These are phyloP conservation scores for Linepithema humile DNA, from an alignment of 1,140 invertebrate species.

Conservation along the genomic window DNA sequence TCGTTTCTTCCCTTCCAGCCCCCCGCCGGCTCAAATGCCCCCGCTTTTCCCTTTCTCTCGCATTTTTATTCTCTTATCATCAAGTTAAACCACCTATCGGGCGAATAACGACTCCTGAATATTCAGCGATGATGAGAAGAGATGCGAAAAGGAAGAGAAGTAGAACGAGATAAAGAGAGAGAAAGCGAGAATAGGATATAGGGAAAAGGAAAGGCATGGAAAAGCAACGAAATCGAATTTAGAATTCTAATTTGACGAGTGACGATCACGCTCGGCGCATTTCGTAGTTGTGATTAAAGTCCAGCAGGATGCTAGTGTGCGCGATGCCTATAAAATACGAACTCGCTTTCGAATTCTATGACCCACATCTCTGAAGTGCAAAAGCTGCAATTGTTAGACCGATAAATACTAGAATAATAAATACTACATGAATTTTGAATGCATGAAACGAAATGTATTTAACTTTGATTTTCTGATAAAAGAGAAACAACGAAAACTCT, in stretches of 20 bases:
- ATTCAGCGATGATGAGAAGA: constrained; percentile 66
- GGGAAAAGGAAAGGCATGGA: not conserved
- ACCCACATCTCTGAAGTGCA: constrained; percentile 29
- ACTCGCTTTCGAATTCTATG: constrained; percentile 41
- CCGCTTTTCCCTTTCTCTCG: not conserved
- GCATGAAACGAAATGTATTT: not conserved
- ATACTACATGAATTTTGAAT: not conserved
- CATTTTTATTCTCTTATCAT: constrained; percentile 53
- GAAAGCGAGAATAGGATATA: no score
- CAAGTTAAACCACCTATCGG: constrained; percentile 67
- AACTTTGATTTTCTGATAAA: not conserved
- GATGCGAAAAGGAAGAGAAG: constrained; percentile 22
- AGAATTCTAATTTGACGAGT: constrained; percentile 71
- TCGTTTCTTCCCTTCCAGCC: constrained; percentile 16
- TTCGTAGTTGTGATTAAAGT: constrained; percentile 66
- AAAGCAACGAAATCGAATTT: constrained; percentile 69
- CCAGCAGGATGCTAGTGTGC: constrained; percentile 40
- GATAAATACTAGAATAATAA: no score
- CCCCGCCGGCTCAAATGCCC: not conserved
- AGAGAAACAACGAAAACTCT: not conserved
- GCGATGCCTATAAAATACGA: constrained; percentile 61
- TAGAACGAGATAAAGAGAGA: not conserved
- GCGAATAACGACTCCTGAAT: constrained; percentile 72
- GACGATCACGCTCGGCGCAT: constrained; percentile 56
- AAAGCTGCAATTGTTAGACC: constrained; percentile 38